Conservation (phyloP, 1,140 invertebrate genomes). For the Zeugodacus cucurbitae region DNA sequence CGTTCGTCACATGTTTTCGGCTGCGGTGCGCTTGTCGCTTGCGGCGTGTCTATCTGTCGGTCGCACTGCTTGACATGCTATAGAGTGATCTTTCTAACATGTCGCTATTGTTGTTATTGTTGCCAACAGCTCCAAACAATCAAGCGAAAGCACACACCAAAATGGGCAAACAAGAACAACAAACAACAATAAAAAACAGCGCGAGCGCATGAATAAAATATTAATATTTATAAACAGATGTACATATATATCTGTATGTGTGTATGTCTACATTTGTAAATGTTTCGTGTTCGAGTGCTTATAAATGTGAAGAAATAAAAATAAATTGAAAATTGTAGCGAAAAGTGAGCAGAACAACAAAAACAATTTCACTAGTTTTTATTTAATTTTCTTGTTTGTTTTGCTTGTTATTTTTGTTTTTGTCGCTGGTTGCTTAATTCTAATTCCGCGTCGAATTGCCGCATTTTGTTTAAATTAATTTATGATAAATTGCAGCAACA, state of each 20-base stretch:
- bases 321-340: background rate
- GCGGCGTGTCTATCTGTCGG: background rate
- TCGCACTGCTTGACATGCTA: background rate
- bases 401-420: background rate
- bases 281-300: background rate
- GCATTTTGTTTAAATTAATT: slow-evolving; percentile 36
- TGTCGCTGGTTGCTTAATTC: slow-evolving; percentile 2
- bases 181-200: background rate
- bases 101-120: background rate
- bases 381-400: background rate
- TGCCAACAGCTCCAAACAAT: background rate
- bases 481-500: slow-evolving; percentile 38
- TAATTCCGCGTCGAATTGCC: slow-evolving; percentile 33
- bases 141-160: background rate
- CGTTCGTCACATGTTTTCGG: background rate
- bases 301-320: background rate
- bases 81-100: background rate
- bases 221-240: background rate
- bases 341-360: background rate
- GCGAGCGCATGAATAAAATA: background rate
- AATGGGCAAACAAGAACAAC: slow-evolving; percentile 27
- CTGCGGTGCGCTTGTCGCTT: background rate
- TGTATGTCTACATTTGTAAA: no score
- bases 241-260: background rate
- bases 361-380: background rate